Evolutionary conservation across 2,888 invertebrate species (phyloP).

Genomic region (Drosophila macrospina): DNA sequence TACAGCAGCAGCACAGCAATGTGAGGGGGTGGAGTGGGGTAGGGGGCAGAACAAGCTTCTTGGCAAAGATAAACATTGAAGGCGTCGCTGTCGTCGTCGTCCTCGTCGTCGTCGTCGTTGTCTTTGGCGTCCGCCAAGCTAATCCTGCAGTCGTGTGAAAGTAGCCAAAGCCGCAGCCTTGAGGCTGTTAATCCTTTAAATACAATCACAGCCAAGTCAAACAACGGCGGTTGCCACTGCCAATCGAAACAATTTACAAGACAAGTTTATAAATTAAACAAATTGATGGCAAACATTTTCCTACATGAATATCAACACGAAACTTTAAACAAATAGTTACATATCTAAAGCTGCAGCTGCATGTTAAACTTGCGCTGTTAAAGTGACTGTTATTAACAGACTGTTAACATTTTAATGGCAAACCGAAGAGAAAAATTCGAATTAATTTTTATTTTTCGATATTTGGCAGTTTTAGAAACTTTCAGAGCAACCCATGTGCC

Average conservation of each 20-base stretch:
- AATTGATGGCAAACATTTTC: not conserved
- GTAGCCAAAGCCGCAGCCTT: conserved; percentile 74
- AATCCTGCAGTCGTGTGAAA: conserved; percentile 65
- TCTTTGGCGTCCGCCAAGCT: conserved; percentile 29
- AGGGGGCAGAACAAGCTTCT: too few species aligned
- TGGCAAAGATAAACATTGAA: conserved; percentile 66
- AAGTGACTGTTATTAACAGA: not conserved
- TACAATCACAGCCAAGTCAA: conserved; percentile 55
- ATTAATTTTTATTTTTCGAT: not conserved
- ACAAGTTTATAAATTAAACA: conserved; percentile 20
- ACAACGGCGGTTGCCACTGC: conserved; percentile 38
- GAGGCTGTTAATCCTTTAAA: conserved; percentile 78
- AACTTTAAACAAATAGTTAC: not conserved
- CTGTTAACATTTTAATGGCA: not conserved
- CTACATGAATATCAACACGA: conserved; percentile 1
- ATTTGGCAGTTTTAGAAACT: conserved; percentile 13
- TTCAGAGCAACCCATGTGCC: conserved; percentile 2
- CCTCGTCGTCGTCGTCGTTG: conserved; percentile 7
- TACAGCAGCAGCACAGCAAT: conserved; percentile 10
- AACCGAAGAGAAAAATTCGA: too few species aligned
- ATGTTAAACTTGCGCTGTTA: not conserved
- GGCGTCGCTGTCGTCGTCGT: conserved; percentile 25
- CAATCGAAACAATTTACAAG: conserved; percentile 14
- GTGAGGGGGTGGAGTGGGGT: conserved; percentile 9
- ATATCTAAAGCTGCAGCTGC: not conserved